A percentile compares a stretch with the other conserved stretches of the same genome.
These are phyloP conservation scores for Therioaphis trifolii DNA, from an alignment of 2,888 invertebrate species.

Conservation along the genomic window DNA sequence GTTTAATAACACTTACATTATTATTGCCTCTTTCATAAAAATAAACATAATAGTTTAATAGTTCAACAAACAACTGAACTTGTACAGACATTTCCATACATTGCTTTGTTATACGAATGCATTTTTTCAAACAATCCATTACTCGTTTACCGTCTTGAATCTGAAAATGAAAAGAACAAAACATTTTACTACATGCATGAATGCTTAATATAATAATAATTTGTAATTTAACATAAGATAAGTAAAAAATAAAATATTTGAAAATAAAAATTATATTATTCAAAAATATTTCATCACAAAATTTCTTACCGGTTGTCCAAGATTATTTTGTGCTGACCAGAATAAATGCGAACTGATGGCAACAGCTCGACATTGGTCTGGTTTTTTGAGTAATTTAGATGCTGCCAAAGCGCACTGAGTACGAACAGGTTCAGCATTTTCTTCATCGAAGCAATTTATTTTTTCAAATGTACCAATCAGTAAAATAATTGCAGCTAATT, in stretches of 20 bases:
- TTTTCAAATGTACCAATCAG: slow-evolving; percentile 96
- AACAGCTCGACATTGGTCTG: slow-evolving; percentile 96
- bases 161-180: slow-evolving; percentile 69
- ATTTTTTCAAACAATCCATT: slow-evolving; percentile 94
- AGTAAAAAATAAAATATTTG: neutral
- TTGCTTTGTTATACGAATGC: slow-evolving; percentile 93
- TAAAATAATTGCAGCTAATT: slow-evolving; percentile 93
- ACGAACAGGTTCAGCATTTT: slow-evolving; percentile 95
- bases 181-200: neutral
- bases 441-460: slow-evolving; percentile 93
- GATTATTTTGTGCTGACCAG: slow-evolving; percentile 85
- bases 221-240: neutral
- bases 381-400: slow-evolving; percentile 94
- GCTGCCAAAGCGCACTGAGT: slow-evolving; percentile 97
- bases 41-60: slow-evolving; percentile 92
- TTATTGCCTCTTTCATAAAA: slow-evolving; percentile 90
- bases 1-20: slow-evolving; percentile 69
- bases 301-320: slow-evolving; percentile 70
- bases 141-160: slow-evolving; percentile 92
- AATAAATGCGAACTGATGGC: slow-evolving; percentile 94
- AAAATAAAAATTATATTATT: neutral
- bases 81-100: slow-evolving; percentile 98
- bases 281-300: neutral
- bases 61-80: slow-evolving; percentile 93
- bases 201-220: no score